These are phyloP conservation scores for Phrynocephalus guinanensis DNA, from an alignment of 2,797 vertebrate species.

Conservation along the genomic window DNA sequence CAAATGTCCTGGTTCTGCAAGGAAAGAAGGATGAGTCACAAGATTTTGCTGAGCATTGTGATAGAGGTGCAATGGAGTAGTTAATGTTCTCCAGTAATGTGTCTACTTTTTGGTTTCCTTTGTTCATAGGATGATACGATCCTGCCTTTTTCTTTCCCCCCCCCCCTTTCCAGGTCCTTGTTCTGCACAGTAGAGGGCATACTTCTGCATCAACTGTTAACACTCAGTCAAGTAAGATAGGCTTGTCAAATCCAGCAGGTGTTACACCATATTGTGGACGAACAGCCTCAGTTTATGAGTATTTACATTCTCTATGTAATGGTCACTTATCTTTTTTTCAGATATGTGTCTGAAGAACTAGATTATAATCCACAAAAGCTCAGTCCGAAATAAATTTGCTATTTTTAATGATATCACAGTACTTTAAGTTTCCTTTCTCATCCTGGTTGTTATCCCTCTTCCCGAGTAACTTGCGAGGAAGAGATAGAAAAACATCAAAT, in stretches of 20 bases:
- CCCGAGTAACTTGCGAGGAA: not conserved
- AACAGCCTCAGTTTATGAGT: not conserved
- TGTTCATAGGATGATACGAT: not conserved
- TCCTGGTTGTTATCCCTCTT: not conserved
- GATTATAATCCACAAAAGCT: too few species aligned
- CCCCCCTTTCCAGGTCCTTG: too few species aligned
- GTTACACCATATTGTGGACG: not conserved
- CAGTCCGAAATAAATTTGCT: too few species aligned
- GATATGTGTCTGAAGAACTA: too few species aligned
- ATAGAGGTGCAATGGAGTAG: not conserved
- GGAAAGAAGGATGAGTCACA: not conserved
- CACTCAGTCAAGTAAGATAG: not conserved
- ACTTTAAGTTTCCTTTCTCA: too few species aligned
- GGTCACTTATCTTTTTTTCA: not conserved
- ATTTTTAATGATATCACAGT: too few species aligned
- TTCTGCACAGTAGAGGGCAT: not conserved
- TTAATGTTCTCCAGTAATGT: not conserved
- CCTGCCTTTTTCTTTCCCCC: too few species aligned
- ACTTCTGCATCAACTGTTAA: not conserved
- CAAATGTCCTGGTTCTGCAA: not conserved
- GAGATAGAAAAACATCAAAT: not conserved
- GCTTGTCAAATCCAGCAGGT: not conserved
- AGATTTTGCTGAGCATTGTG: not conserved
- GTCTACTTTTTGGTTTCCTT: not conserved
- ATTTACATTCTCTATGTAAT: not conserved